These are phyloP conservation scores for Abrostola tripartita DNA, from an alignment of 2,888 invertebrate species.

Conservation along the genomic window DNA sequence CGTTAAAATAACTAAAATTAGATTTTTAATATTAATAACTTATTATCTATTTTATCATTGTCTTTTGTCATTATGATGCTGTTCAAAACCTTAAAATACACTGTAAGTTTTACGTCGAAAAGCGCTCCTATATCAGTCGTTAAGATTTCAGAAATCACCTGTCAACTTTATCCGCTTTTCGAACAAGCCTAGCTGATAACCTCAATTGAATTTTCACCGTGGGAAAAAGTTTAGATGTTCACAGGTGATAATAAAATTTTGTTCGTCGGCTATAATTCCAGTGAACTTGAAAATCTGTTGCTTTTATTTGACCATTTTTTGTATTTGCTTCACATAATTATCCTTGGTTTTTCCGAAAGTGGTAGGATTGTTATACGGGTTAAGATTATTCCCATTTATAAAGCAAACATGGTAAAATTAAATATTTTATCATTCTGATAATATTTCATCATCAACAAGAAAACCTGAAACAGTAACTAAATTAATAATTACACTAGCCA, in stretches of 20 bases:
- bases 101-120: no score
- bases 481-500: no score
- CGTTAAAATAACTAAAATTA: slow-evolving; percentile 33
- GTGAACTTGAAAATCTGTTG: slow-evolving; percentile 38
- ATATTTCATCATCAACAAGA: no score
- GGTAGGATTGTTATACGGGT: no score
- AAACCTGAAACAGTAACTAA: no score
- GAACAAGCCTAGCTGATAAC: slow-evolving; percentile 22
- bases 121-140: neutral
- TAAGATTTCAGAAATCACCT: neutral
- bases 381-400: no score
- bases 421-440: no score
- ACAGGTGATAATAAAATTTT: slow-evolving; percentile 54
- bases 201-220: slow-evolving; percentile 38
- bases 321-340: no score
- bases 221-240: slow-evolving; percentile 42
- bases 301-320: slow-evolving; percentile 11
- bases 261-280: slow-evolving; percentile 33
- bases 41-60: neutral
- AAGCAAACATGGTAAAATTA: no score
- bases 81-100: no score
- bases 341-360: no score
- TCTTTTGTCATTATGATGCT: slow-evolving; percentile 15
- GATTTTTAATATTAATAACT: slow-evolving; percentile 16
- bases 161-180: slow-evolving; percentile 6